These are phyloP conservation scores for Camponotus fellah DNA, from an alignment of 2,888 invertebrate genomes.

Conservation along the genomic window DNA sequence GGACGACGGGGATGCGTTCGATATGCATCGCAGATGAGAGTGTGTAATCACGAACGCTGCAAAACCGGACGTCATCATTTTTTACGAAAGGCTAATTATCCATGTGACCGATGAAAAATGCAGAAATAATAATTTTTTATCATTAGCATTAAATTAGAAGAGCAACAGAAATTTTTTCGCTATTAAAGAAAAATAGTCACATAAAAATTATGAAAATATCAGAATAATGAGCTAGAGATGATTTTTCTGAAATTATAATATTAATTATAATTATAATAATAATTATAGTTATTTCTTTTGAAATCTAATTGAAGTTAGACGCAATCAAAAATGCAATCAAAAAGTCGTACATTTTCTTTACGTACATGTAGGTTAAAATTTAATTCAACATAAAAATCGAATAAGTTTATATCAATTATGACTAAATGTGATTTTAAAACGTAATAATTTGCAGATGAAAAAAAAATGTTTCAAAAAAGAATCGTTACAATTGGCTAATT, in stretches of 20 bases:
- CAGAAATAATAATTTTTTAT: background rate
- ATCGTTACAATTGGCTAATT: background rate
- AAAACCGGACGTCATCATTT: background rate
- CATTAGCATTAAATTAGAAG: background rate
- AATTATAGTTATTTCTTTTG: background rate
- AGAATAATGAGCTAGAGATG: background rate
- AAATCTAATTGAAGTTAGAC: slow-evolving; percentile 27
- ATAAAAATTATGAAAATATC: background rate
- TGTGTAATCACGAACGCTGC: background rate
- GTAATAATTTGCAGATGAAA: background rate
- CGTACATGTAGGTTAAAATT: slow-evolving; percentile 31
- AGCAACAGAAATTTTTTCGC: background rate
- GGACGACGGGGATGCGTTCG: slow-evolving; percentile 45
- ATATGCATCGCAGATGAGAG: slow-evolving; percentile 15
- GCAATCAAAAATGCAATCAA: background rate
- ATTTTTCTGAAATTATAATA: background rate
- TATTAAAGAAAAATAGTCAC: background rate
- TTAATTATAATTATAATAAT: too few species aligned
- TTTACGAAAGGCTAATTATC: background rate
- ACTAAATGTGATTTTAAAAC: background rate
- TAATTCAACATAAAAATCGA: background rate
- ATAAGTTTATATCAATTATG: background rate
- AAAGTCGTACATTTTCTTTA: background rate
- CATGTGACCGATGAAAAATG: background rate
- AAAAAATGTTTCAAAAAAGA: background rate